These are phyloP conservation scores for Poeciliopsis retropinna DNA, from an alignment of 2,113 vertebrate genomes.

Conservation along the genomic window DNA sequence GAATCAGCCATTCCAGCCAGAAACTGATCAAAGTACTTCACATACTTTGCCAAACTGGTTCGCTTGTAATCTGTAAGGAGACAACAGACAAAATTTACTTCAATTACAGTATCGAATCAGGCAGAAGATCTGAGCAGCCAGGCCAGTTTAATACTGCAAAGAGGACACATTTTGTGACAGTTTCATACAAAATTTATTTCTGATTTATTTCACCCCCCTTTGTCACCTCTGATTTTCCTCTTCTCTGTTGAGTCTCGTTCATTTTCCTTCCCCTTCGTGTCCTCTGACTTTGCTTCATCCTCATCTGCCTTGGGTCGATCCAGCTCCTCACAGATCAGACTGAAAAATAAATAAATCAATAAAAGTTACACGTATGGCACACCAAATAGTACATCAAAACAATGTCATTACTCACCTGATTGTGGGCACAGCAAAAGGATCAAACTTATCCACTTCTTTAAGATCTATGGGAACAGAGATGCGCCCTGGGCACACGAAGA, in stretches of 20 bases:
- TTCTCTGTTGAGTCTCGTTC: conserved; percentile 74
- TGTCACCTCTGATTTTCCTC: conserved; percentile 80
- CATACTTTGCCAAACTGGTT: conserved; percentile 89
- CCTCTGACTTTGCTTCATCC: conserved; percentile 72
- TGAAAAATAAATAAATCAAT: conserved; percentile 36
- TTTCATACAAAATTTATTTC: background rate
- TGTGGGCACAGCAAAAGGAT: conserved; percentile 93
- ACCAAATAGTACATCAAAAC: background rate
- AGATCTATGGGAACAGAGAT: conserved; percentile 94
- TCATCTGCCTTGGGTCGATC: conserved; percentile 72
- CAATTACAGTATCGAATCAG: no score
- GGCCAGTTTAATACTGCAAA: no score
- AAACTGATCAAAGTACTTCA: conserved; percentile 89
- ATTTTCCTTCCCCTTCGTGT: conserved; percentile 74
- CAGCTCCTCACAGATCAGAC: conserved; percentile 88
- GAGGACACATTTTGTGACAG: background rate
- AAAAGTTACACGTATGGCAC: conserved; percentile 1
- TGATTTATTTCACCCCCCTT: background rate
- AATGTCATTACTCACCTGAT: conserved; percentile 79
- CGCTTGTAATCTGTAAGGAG: conserved; percentile 87
- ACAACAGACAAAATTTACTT: background rate
- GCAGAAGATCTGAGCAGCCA: no score
- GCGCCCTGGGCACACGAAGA: conserved; percentile 77
- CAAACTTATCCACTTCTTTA: conserved; percentile 86
- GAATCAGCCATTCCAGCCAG: conserved; percentile 85